phyloP scores from a whole-genome alignment of 1,140 invertebrate species.

The Drosophila melanica region DNA sequence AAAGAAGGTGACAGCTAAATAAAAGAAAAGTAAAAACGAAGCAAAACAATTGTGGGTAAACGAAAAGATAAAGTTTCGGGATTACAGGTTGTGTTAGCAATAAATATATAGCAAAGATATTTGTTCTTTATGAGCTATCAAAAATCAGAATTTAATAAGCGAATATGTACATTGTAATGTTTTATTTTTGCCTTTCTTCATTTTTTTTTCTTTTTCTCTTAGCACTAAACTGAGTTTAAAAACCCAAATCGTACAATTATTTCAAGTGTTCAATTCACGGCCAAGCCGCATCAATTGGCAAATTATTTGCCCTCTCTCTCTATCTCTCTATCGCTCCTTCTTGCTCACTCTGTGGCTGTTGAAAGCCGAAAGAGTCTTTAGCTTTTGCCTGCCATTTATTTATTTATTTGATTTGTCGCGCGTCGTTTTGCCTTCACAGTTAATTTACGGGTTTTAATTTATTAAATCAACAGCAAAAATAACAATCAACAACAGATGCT shows the following conservation, averaged over 20 bases:
- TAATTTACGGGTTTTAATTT: slow-evolving; percentile 72
- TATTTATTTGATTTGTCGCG: slow-evolving; percentile 70
- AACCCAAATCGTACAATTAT: slow-evolving; percentile 40
- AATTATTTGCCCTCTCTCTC: slow-evolving; percentile 9
- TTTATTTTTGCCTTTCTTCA: neutral
- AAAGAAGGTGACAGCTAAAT: slow-evolving; percentile 2
- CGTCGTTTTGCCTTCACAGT: slow-evolving; percentile 70
- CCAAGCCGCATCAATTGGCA: slow-evolving; percentile 34
- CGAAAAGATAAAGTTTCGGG: too few relatives aligned
- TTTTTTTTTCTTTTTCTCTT: neutral
- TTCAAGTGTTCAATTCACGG: slow-evolving; percentile 45
- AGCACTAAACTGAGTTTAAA: slow-evolving; percentile 19
- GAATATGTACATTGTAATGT: too few relatives aligned
- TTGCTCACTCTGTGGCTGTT: neutral
- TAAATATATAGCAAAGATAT: too few relatives aligned
- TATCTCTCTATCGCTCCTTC: neutral
- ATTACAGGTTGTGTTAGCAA: too few relatives aligned
- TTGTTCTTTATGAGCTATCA: too few relatives aligned
- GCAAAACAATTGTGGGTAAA: too few relatives aligned
- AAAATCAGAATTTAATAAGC: too few relatives aligned
- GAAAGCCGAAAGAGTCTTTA: slow-evolving; percentile 18
- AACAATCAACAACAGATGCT: slow-evolving; percentile 56
- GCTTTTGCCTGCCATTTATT: slow-evolving; percentile 41
- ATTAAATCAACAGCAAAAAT: slow-evolving; percentile 65
- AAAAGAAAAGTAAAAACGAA: neutral